Evolutionary conservation across 2,797 vertebrate genomes (phyloP), one percentile per base, ranked within the genome.

Genomic region (Numenius phaeopus): DNA sequence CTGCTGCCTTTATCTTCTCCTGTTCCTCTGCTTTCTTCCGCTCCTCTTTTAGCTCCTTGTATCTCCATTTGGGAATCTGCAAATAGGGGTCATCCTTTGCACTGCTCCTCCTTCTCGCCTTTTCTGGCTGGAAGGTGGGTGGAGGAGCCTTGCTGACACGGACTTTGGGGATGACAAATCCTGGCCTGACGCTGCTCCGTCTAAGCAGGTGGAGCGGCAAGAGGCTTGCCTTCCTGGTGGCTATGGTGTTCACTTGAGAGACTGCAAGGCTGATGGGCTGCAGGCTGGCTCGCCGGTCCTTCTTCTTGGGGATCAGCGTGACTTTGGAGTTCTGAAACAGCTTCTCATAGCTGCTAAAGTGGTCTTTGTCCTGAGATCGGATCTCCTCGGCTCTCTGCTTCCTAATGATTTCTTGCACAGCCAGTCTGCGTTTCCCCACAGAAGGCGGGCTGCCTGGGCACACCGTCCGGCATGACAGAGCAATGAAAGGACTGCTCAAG

Each of bases 1-100:
- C 97, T n/a, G 99, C 98, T 70, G 95, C 95, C 93, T 97, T 98
- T 90, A 96, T 99, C 96, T 97, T 98, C 94, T 99, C 99, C 0
- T 97, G 98, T 64, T 99, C 99, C 71, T 99, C 99, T 0, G 99
- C 99, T 97, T 98, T 99, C 97, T 94, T 98, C 92, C 98, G 97
- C 75, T 99, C 99, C 85, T 99, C 99, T 94, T 99, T 99, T 10
- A 99, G 95, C 94, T 99, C 99, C 97, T 99, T 99, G 98, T 99
- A 99, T 29, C 99, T 97, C 99, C 99, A 99, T 94, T 99, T 99
- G 84, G 99, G 99, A 85, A 99, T 98, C 98, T 99, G 99, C 94
- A 99, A 98, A 64, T 99, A 98, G 66, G 95, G 96, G 76, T 97
- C 98, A 11, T 98, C 98, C 96, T 98, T 98, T 64, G 87, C 49